Evolutionary conservation across 2,888 invertebrate genomes (phyloP).

Genomic region (Archaeoteleia sp.): DNA sequence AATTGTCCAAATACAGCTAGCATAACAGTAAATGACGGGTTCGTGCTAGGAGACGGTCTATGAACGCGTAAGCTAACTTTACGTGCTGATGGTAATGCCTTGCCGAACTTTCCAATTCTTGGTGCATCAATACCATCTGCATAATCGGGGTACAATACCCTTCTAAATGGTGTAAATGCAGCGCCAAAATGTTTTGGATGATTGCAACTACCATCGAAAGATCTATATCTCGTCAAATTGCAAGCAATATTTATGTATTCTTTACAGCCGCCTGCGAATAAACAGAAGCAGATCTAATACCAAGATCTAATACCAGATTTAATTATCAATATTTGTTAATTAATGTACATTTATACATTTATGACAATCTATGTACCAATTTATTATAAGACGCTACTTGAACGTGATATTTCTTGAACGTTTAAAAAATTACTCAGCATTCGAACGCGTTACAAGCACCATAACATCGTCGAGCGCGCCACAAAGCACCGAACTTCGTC

Average conservation of each 20-base stretch:
- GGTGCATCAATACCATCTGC: conserved; percentile 83
- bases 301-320: too few species aligned
- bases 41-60: conserved; percentile 83
- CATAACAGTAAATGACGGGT: conserved; percentile 87
- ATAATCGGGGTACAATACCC: conserved; percentile 85
- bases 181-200: conserved; percentile 83
- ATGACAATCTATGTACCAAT: too few species aligned
- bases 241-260: conserved; percentile 59
- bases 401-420: too few species aligned
- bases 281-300: too few species aligned
- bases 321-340: too few species aligned
- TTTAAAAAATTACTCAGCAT: too few species aligned
- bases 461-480: too few species aligned
- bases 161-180: conserved; percentile 83
- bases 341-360: too few species aligned
- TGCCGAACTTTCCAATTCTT: conserved; percentile 77
- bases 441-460: too few species aligned
- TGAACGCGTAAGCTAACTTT: conserved; percentile 84
- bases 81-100: conserved; percentile 83
- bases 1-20: conserved; percentile 93
- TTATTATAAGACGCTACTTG: too few species aligned
- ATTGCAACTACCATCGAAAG: conserved; percentile 86
- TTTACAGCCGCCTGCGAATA: conserved; percentile 58
- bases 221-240: conserved; percentile 77
- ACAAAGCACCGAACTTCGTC: too few species aligned